Percentiles rank a stretch among this genome's conserved stretches.
phyloP scores from a whole-genome alignment of 1,140 invertebrate species.

The Heliconius congener region DNA sequence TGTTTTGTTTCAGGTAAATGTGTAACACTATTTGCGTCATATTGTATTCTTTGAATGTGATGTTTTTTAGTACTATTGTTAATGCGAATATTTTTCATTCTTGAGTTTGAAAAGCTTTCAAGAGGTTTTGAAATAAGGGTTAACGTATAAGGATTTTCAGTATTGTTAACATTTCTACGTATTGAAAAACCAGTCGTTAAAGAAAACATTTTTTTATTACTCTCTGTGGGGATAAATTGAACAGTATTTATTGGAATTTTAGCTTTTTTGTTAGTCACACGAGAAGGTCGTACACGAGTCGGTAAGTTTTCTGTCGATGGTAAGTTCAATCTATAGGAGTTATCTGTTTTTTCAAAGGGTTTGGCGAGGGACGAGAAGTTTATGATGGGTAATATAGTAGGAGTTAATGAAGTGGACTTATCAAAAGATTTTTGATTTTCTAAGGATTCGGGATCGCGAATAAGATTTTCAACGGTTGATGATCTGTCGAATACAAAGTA shows the following conservation, averaged over 20 bases:
- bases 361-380: conserved; percentile 75
- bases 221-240: conserved; percentile 43
- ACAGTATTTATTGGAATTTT: conserved; percentile 49
- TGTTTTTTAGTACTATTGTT: conserved; percentile 43
- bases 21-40: conserved; percentile 31
- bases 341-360: conserved; percentile 76
- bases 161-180: conserved; percentile 67
- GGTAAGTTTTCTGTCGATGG: conserved; percentile 57
- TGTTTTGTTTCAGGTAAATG: neutral
- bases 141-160: conserved; percentile 73
- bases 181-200: conserved; percentile 79
- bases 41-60: conserved; percentile 48
- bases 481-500: conserved; percentile 82
- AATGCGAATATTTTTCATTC: conserved; percentile 31
- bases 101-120: conserved; percentile 47
- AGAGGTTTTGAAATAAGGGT: conserved; percentile 65
- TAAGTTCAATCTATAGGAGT: conserved; percentile 58
- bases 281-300: conserved; percentile 52
- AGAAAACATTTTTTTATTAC: conserved; percentile 68
- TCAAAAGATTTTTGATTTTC: conserved; percentile 58
- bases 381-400: conserved; percentile 57
- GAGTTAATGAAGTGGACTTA: conserved; percentile 49
- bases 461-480: conserved; percentile 79
- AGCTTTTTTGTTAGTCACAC: conserved; percentile 57
- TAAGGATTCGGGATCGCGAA: conserved; percentile 61